Conservation (phyloP, 2,888 invertebrate species). For the Chymomyza fuscimana region DNA sequence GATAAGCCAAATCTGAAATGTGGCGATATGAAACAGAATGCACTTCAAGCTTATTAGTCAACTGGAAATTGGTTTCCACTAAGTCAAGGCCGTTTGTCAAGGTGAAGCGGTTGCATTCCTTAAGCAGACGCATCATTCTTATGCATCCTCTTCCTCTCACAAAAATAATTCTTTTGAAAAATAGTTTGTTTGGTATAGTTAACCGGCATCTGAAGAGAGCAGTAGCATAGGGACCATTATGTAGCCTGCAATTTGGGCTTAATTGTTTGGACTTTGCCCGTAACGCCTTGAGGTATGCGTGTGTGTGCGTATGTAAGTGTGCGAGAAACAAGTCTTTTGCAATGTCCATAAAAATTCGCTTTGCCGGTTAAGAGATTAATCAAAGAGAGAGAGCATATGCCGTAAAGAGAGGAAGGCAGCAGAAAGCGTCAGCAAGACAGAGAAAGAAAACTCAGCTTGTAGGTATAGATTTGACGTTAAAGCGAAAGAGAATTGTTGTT, state of each 20-base stretch:
- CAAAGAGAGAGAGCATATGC: conserved; percentile 10
- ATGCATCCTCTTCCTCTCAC: too few relatives aligned
- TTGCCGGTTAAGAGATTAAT: conserved; percentile 13
- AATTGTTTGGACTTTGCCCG: conserved; percentile 48
- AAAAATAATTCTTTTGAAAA: too few relatives aligned
- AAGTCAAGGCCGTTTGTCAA: not conserved
- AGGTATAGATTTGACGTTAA: too few relatives aligned
- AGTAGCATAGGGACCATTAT: too few relatives aligned
- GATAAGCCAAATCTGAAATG: conserved; percentile 42
- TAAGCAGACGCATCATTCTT: too few relatives aligned
- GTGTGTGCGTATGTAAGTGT: conserved; percentile 19
- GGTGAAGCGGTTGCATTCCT: not conserved
- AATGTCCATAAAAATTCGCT: conserved; percentile 34
- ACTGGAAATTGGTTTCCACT: not conserved
- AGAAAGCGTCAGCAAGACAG: not conserved
- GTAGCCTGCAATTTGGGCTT: conserved; percentile 31
- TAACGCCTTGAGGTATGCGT: conserved; percentile 5
- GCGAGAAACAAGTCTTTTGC: conserved; percentile 46
- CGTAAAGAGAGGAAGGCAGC: not conserved
- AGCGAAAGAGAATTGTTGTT: too few relatives aligned
- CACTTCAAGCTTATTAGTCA: conserved; percentile 18
- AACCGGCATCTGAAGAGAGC: not conserved
- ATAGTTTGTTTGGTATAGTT: not conserved
- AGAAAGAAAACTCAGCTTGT: too few relatives aligned
- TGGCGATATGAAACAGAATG: not conserved